These are phyloP conservation scores for Drosophila phalerata DNA, from an alignment of 2,888 invertebrate genomes.

Conservation along the genomic window DNA sequence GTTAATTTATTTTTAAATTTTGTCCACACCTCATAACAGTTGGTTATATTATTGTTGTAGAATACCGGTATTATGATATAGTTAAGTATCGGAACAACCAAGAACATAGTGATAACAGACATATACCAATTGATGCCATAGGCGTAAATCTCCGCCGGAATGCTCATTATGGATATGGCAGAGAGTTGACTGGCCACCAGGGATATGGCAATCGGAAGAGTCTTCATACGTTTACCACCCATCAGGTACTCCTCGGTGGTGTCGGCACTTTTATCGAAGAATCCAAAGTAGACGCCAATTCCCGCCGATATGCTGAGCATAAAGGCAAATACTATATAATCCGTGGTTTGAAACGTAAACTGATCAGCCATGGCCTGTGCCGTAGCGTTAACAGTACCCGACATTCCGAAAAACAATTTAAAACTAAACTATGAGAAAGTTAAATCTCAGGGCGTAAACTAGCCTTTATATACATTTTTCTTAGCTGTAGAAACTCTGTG, in stretches of 20 bases:
- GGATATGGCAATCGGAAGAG: constrained; percentile 88
- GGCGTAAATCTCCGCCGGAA: constrained; percentile 86
- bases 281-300: constrained; percentile 88
- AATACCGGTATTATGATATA: constrained; percentile 86
- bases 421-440: constrained; percentile 4
- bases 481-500: too few relatives aligned
- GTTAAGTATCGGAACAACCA: constrained; percentile 81
- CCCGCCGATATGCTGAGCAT: constrained; percentile 87
- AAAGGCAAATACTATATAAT: constrained; percentile 87
- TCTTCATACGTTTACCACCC: constrained; percentile 87
- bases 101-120: constrained; percentile 84
- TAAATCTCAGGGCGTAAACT: constrained; percentile 9
- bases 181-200: constrained; percentile 87
- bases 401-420: constrained; percentile 31
- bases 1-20: not conserved
- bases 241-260: constrained; percentile 87
- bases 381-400: constrained; percentile 49
- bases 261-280: constrained; percentile 86
- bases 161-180: constrained; percentile 87
- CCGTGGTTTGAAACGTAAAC: constrained; percentile 82
- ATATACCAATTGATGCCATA: constrained; percentile 86
- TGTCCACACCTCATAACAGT: constrained; percentile 86
- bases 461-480: not conserved
- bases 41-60: constrained; percentile 86
- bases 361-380: constrained; percentile 34